Percentiles rank a stretch among this genome's conserved stretches.
These are phyloP conservation scores for Zoanthus gigantus DNA, from an alignment of 92 coral and sea anemone genomes.

Conservation along the genomic window DNA sequence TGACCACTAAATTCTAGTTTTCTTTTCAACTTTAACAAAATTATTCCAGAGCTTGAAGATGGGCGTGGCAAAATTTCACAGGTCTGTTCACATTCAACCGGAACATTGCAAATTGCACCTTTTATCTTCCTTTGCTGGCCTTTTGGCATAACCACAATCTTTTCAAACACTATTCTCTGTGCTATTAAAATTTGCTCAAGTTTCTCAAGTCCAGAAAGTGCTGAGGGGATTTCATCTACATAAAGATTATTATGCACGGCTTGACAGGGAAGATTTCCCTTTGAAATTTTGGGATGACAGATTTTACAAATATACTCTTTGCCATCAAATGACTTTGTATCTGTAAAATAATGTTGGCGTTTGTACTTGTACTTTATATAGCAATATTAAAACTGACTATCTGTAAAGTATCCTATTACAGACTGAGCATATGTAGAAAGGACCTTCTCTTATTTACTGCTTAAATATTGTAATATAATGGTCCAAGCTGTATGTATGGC, in stretches of 20 bases:
- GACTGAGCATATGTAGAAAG: conserved; percentile 67
- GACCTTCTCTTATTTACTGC: conserved; percentile 71
- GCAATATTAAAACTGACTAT: conserved; percentile 39
- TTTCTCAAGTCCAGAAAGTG: conserved; percentile 67
- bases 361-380: conserved; percentile 37
- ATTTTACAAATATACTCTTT: conserved; percentile 43
- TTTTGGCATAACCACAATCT: too few relatives aligned
- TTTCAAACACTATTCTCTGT: background rate
- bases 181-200: conserved; percentile 24
- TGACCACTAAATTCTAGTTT: conserved; percentile 75
- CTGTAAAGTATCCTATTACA: conserved; percentile 59
- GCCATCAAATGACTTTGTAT: conserved; percentile 64
- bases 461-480: conserved; percentile 49
- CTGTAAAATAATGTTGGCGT: conserved; percentile 57
- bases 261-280: conserved; percentile 73
- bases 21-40: conserved; percentile 59
- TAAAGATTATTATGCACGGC: conserved; percentile 68
- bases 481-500: conserved; percentile 38
- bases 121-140: background rate
- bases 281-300: conserved; percentile 62
- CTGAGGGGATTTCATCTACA: conserved; percentile 67
- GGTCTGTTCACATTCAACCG: too few relatives aligned
- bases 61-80: conserved; percentile 65
- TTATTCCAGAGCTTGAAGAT: conserved; percentile 70
- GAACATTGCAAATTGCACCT: too few relatives aligned